Percentiles rank a stretch among this genome's conserved stretches.
Conservation (phyloP, 37 sponge, comb jelly and placozoan species). For the Oscarella lobularis region DNA sequence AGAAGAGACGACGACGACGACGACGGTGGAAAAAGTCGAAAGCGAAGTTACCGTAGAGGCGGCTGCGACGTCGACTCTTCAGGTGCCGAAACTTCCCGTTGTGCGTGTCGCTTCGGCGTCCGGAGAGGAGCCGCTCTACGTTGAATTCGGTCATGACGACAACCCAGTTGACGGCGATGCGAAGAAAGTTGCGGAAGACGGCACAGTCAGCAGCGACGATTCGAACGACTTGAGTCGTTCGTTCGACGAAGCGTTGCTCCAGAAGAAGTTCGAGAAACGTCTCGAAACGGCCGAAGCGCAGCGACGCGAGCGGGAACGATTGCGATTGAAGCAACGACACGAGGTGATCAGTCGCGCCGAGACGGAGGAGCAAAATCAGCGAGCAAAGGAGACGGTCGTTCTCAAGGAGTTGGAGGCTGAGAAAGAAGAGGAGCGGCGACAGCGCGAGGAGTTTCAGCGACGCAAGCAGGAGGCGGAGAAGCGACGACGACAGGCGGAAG, state of each 20-base stretch:
- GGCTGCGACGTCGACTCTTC: neutral
- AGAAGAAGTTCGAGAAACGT: neutral
- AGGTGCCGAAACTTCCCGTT: neutral
- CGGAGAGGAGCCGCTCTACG: neutral
- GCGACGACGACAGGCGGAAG: neutral
- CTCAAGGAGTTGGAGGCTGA: neutral
- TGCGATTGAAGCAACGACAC: neutral
- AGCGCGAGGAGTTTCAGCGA: neutral
- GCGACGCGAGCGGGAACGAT: neutral
- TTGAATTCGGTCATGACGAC: neutral
- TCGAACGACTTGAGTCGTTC: neutral
- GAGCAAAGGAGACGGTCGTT: neutral
- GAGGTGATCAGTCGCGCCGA: neutral
- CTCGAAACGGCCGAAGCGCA: neutral
- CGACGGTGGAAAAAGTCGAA: neutral
- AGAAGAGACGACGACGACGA: constrained; percentile 1
- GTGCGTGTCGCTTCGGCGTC: neutral
- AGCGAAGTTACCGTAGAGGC: neutral
- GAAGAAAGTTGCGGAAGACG: neutral
- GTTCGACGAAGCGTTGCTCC: neutral
- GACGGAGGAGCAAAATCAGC: neutral
- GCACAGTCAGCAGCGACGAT: neutral
- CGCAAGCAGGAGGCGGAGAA: neutral
- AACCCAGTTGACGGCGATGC: neutral
- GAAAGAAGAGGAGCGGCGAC: neutral